Evolutionary conservation across 2,888 invertebrate species (phyloP).

Genomic region (Heteromyza rotundicornis): DNA sequence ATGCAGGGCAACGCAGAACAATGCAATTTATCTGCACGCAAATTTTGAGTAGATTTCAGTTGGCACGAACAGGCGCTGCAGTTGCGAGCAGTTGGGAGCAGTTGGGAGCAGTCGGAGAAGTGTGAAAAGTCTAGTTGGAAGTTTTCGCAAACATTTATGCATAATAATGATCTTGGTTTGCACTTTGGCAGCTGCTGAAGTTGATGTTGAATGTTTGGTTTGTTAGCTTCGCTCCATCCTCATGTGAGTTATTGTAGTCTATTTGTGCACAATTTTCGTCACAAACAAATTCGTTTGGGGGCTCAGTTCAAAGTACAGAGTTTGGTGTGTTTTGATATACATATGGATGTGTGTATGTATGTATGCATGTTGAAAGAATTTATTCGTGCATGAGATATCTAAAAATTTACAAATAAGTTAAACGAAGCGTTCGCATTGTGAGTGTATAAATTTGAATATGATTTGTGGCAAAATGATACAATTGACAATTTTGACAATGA

Average conservation of each 20-base stretch:
- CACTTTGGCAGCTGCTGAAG: constrained; percentile 1
- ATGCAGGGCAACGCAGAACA: constrained; percentile 16
- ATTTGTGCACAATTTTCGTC: constrained; percentile 31
- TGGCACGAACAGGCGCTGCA: background rate
- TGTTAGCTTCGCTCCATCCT: background rate
- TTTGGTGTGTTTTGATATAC: too few species aligned
- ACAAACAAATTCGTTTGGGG: constrained; percentile 13
- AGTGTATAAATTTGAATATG: constrained; percentile 30
- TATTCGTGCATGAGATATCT: constrained; percentile 8
- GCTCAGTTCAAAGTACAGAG: too few species aligned
- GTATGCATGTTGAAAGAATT: background rate
- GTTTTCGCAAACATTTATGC: constrained; percentile 35
- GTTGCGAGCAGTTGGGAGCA: too few species aligned
- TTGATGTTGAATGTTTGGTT: constrained; percentile 5
- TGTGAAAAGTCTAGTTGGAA: constrained; percentile 40
- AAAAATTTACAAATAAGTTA: constrained; percentile 18
- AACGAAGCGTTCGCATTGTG: constrained; percentile 28
- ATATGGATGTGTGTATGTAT: too few species aligned
- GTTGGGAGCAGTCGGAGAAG: constrained; percentile 27
- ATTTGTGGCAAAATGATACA: too few species aligned
- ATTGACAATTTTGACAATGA: too few species aligned
- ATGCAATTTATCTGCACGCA: constrained; percentile 8
- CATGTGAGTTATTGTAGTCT: constrained; percentile 20
- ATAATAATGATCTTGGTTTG: constrained; percentile 35
- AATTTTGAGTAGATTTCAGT: constrained; percentile 15